Base-by-base conservation (phyloP, 2,888 invertebrate species). In the Orthosia gothica region DNA sequence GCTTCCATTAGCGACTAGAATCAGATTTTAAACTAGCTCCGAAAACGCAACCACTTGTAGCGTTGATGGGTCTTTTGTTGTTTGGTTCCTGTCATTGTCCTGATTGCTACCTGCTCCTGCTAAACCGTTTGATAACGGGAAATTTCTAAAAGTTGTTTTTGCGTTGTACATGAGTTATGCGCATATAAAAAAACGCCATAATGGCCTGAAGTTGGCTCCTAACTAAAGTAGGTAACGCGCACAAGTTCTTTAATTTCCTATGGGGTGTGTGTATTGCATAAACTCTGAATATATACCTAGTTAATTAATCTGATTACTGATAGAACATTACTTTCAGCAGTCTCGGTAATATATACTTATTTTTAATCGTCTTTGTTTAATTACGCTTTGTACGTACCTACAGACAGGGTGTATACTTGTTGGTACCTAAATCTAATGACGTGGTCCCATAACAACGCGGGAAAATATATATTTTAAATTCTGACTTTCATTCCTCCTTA, bases 11-110 rank as follows among this genome's bases (percentile, higher is more conserved):
- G n/a, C n/a, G n/a, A n/a, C n/a, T n/a, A n/a, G 61, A 67, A 67
- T 70, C 23, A 59, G 47, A 74, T 71, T 74, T 61, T 70, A 68
- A 72, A 84, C 67, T 75, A 64, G 76, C 67, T 84, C 69, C 50
- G 58, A 71, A 80, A 70, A 54, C 26, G 45, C 13, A 32, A 64
- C 52, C 68, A 62, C 55, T 74, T 71, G 62, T 50, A 47, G 52
- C 20, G 40, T 59, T 65, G 45, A 62, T 63, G 55, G 20, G 5
- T 55, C 32, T 71, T 63, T 71, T 65, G 50, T 78, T 70, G 26
- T 13, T 57, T 59, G 20, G 55, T 70, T 26, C 54, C 45, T 64
- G 59, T 45, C 20, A 45, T 45, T 64, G 59, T 45, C 20, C 26
- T 45, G 20, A 13, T 64, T 59, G 18, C 16, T 65, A 7, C 45